These are phyloP conservation scores for Tipula lateralis DNA, from an alignment of 2,888 invertebrate genomes.

Conservation along the genomic window DNA sequence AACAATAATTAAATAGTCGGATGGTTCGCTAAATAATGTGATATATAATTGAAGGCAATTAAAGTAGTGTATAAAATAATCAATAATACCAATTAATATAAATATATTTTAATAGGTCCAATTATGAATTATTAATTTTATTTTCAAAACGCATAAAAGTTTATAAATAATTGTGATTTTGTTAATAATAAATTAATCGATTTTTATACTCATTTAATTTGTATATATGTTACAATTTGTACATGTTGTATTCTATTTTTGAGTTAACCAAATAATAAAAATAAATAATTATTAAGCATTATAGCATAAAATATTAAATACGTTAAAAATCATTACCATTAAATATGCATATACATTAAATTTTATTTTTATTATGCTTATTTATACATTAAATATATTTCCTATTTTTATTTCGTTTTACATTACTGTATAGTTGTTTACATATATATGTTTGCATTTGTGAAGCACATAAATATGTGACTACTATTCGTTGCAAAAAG, in stretches of 20 bases:
- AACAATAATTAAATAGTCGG: not conserved
- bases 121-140: not conserved
- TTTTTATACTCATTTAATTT: not conserved
- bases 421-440: not conserved
- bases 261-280: not conserved
- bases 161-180: not conserved
- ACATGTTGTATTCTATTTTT: not conserved
- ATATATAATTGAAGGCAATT: not conserved
- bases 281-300: not conserved
- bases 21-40: not conserved
- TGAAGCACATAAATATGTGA: not conserved
- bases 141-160: not conserved
- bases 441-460: no score
- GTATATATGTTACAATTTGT: not conserved
- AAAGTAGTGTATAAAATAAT: not conserved
- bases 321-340: constrained; percentile 24
- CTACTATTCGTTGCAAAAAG: not conserved
- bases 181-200: not conserved
- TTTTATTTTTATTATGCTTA: constrained; percentile 19
- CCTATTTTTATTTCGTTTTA: not conserved
- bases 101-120: not conserved
- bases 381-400: constrained; percentile 14
- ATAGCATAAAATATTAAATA: not conserved
- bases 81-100: not conserved
- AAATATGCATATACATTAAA: constrained; percentile 11